Conservation (phyloP, 2,888 invertebrate genomes). For the Elegia similella region DNA sequence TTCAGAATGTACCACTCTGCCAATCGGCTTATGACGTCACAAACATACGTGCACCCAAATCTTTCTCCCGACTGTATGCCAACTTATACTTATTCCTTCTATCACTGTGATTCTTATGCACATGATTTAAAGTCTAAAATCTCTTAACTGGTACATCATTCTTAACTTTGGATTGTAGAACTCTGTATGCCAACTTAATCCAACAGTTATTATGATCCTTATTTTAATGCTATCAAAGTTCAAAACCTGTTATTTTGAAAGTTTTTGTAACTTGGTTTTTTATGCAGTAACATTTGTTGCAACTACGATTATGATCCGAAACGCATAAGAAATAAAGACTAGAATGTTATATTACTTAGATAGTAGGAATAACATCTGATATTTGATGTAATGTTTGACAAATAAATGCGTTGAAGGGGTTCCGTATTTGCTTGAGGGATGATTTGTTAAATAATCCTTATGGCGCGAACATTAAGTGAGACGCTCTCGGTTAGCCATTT, state of each 20-base stretch:
- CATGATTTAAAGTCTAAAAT: background rate
- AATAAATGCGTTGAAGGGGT: conserved; percentile 43
- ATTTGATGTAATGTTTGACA: conserved; percentile 62
- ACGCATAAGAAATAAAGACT: conserved; percentile 14
- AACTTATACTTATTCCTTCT: background rate
- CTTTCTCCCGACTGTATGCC: conserved; percentile 22
- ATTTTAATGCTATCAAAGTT: background rate
- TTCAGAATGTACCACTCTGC: conserved; percentile 35
- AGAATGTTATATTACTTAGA: conserved; percentile 17
- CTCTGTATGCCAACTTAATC: background rate
- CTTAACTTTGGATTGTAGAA: background rate
- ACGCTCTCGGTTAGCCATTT: background rate
- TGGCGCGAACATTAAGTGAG: background rate
- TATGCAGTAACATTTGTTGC: background rate
- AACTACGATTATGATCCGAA: background rate
- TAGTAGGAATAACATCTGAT: conserved; percentile 46
- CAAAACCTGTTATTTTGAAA: background rate
- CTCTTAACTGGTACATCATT: background rate
- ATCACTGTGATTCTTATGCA: background rate
- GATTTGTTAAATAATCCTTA: conserved; percentile 12
- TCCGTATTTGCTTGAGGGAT: conserved; percentile 27
- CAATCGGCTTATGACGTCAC: conserved; percentile 63
- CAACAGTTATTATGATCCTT: background rate
- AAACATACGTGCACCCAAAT: conserved; percentile 53
- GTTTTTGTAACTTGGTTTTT: background rate